These are phyloP conservation scores for Jordanella pulchra DNA, from an alignment of 2,797 vertebrate species.

Conservation along the genomic window DNA sequence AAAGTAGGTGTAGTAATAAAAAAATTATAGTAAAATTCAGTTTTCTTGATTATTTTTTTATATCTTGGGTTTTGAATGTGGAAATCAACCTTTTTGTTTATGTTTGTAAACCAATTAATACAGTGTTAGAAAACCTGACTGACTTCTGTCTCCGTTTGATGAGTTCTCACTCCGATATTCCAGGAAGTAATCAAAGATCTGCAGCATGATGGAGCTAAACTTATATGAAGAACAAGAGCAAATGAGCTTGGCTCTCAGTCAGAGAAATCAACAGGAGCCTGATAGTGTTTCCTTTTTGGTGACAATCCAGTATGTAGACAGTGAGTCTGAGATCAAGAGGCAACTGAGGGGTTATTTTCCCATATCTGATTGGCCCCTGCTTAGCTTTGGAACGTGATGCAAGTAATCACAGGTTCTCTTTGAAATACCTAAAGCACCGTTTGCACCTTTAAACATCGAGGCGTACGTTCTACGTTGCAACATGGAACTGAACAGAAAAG, in stretches of 20 bases:
- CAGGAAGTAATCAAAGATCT: constrained; percentile 23
- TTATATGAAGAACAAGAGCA: constrained; percentile 33
- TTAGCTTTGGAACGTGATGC: constrained; percentile 70
- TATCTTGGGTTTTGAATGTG: background rate
- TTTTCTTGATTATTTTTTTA: background rate
- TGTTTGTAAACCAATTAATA: background rate
- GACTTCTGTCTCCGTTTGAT: constrained; percentile 35
- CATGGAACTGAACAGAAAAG: constrained; percentile 9
- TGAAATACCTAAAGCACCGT: constrained; percentile 71
- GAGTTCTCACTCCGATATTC: constrained; percentile 47
- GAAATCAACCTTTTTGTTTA: background rate
- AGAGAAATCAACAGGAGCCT: constrained; percentile 59
- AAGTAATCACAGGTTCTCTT: constrained; percentile 66
- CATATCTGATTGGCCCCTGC: constrained; percentile 71
- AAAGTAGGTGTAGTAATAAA: background rate
- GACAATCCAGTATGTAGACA: constrained; percentile 41
- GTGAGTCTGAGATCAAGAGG: constrained; percentile 14
- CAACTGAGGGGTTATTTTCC: constrained; percentile 24
- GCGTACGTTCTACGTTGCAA: constrained; percentile 39
- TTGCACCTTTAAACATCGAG: constrained; percentile 76
- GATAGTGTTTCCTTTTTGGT: constrained; percentile 66
- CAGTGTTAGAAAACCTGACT: constrained; percentile 16
- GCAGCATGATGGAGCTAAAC: constrained; percentile 28
- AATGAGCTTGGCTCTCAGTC: constrained; percentile 63
- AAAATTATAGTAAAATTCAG: background rate